Percentiles rank a stretch among this genome's conserved stretches.
Conservation (phyloP, 2,113 vertebrate genomes). For the Centrocercus urophasianus region DNA sequence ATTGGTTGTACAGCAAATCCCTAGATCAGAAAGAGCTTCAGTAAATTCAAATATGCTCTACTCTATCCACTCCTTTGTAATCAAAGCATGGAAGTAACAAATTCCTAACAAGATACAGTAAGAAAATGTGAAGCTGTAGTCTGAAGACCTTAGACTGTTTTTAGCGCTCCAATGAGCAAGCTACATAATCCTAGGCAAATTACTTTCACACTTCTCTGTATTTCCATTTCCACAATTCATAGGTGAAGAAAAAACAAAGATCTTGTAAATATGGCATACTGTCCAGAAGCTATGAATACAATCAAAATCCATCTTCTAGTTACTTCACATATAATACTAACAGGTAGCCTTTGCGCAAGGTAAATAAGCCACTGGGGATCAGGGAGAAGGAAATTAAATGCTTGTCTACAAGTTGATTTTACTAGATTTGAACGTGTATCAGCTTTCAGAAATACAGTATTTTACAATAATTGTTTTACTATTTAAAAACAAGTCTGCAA, state of each 20-base stretch:
- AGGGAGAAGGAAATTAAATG: background rate
- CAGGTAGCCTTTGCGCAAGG: background rate
- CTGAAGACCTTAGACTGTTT: background rate
- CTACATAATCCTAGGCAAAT: background rate
- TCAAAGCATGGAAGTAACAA: background rate
- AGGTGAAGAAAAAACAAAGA: background rate
- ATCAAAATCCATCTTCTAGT: background rate
- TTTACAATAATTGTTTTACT: background rate
- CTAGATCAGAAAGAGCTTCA: background rate
- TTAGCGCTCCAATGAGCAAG: background rate
- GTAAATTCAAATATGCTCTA: background rate
- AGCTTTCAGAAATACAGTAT: background rate
- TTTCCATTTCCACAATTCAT: background rate
- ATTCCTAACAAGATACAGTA: background rate
- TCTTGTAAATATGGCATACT: background rate
- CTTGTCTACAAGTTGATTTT: rapidly evolving
- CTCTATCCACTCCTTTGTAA: background rate
- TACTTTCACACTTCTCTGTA: background rate
- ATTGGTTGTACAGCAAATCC: background rate
- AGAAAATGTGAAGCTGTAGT: background rate
- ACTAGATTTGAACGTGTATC: background rate
- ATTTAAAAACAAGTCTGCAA: background rate
- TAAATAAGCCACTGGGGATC: rapidly evolving
- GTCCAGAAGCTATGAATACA: background rate
- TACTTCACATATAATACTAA: background rate